A percentile compares a stretch with the other conserved stretches of the same genome.
These are phyloP conservation scores for Molossus molossus DNA, from an alignment of 2,797 vertebrate species.

Conservation along the genomic window DNA sequence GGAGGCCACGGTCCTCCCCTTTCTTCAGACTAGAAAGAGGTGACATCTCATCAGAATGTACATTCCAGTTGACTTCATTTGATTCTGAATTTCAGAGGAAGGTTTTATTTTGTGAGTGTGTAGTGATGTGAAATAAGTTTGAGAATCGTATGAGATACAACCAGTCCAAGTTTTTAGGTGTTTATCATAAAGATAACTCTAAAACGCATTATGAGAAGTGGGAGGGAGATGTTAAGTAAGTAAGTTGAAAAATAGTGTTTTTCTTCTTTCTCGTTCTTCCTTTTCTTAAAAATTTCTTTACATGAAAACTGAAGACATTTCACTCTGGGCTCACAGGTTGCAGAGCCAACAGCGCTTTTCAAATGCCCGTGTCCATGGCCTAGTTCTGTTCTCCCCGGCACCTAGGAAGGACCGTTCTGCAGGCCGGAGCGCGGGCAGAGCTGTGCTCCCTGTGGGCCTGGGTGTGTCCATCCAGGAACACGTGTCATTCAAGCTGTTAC, in stretches of 20 bases:
- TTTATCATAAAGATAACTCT: not conserved
- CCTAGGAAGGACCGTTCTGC: too few species aligned
- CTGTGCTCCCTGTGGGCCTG: not conserved
- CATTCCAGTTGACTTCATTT: conserved; percentile 11
- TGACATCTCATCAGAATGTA: not conserved
- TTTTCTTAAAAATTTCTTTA: not conserved
- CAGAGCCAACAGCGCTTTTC: not conserved
- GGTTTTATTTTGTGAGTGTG: not conserved
- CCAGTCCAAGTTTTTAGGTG: not conserved
- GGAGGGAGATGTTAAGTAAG: not conserved
- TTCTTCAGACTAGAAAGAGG: not conserved
- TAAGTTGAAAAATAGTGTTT: conserved; percentile 20
- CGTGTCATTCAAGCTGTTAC: conserved; percentile 48
- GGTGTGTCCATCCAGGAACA: not conserved
- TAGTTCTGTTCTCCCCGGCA: too few species aligned
- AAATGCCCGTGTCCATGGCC: too few species aligned
- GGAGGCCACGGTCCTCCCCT: not conserved
- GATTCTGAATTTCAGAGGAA: not conserved
- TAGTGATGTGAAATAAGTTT: too few species aligned
- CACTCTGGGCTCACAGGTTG: not conserved
- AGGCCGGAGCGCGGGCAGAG: too few species aligned
- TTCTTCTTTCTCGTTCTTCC: not conserved
- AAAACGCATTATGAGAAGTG: not conserved
- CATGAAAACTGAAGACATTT: conserved; percentile 21
- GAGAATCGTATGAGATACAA: not conserved